A percentile compares a stretch with the other conserved stretches of the same genome.
Evolutionary conservation across 2,113 vertebrate species (phyloP).

Genomic region (Pao palembangensis): DNA sequence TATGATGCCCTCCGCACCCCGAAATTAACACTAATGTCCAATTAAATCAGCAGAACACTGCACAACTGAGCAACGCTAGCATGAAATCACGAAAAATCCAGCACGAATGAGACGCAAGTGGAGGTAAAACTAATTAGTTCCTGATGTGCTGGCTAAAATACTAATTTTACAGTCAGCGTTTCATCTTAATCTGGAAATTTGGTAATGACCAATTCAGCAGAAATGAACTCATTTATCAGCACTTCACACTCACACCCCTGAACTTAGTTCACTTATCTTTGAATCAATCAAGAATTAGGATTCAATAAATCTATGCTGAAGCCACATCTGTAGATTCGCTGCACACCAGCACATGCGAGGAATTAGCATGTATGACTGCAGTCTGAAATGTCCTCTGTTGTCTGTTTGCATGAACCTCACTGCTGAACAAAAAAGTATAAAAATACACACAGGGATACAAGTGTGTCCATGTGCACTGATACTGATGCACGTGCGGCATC

Average conservation of each 20-base stretch:
- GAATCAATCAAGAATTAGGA: conserved; percentile 1
- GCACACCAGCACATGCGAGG: neutral
- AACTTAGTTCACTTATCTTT: neutral
- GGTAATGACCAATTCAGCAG: neutral
- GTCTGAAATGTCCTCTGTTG: conserved; percentile 34
- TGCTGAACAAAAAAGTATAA: conserved; percentile 4
- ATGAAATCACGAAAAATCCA: conserved; percentile 50
- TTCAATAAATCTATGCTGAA: conserved; percentile 5
- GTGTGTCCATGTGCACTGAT: conserved; percentile 14
- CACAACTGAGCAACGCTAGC: conserved; percentile 35
- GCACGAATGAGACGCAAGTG: conserved; percentile 22
- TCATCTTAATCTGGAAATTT: no score
- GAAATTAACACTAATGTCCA: conserved; percentile 63
- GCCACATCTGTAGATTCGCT: neutral
- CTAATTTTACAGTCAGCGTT: neutral
- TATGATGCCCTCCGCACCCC: conserved; percentile 43
- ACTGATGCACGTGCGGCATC: conserved; percentile 39
- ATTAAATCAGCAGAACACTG: conserved; percentile 52
- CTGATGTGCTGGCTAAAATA: conserved; percentile 20
- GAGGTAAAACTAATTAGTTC: conserved; percentile 44
- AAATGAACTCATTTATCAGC: neutral
- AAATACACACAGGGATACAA: conserved; percentile 17
- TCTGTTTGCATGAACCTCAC: conserved; percentile 27
- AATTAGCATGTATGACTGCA: conserved; percentile 14
- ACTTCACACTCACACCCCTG: neutral